Evolutionary conservation across 2,113 vertebrate species (phyloP).

Genomic region (Helogale parvula): DNA sequence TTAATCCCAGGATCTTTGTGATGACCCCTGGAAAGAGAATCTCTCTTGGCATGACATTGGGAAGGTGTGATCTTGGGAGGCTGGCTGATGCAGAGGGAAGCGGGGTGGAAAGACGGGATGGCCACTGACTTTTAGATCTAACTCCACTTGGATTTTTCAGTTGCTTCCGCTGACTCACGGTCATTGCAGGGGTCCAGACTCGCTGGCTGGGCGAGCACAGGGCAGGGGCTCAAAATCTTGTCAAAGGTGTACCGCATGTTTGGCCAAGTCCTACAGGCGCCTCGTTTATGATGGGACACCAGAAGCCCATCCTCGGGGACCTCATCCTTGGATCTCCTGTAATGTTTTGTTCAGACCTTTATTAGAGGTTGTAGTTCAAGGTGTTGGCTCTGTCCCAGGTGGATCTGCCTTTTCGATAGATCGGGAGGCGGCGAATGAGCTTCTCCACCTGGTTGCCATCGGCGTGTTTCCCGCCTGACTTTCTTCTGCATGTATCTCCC

Average conservation of each 20-base stretch:
- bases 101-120: neutral
- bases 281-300: neutral
- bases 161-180: neutral
- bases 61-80: no score
- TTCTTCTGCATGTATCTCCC: neutral
- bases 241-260: neutral
- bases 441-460: no score
- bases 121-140: neutral
- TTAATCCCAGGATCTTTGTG: neutral
- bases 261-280: neutral
- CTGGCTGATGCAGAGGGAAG: neutral
- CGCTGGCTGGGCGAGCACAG: neutral
- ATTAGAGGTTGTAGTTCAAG: neutral
- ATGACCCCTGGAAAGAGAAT: neutral
- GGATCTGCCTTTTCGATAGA: neutral
- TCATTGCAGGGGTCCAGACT: neutral
- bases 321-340: fast-evolving
- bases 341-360: neutral
- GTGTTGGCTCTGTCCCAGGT: no score
- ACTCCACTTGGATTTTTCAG: neutral
- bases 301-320: neutral
- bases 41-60: neutral
- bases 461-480: neutral
- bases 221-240: neutral
- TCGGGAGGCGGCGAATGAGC: neutral